phyloP scores from a whole-genome alignment of 2,797 vertebrate genomes.

The Psittacula echo region DNA sequence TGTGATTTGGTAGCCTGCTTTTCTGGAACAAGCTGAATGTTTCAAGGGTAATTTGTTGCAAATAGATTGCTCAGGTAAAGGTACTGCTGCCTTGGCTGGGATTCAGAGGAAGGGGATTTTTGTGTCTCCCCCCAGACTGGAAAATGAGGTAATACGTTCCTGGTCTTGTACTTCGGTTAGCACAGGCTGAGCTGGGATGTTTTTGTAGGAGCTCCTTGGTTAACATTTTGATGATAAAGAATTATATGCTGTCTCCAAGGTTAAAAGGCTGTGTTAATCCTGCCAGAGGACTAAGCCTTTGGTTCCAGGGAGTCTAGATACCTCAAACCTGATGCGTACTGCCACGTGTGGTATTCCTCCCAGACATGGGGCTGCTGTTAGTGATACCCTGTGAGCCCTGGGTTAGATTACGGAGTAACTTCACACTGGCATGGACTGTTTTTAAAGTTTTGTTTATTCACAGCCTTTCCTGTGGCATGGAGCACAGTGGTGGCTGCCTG shows the following conservation, averaged over 20 bases:
- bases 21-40: background rate
- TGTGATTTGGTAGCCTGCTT: background rate
- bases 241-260: background rate
- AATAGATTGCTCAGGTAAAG: slow-evolving; percentile 1
- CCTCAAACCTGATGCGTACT: background rate
- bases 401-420: background rate
- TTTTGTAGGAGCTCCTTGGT: background rate
- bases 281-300: slow-evolving; percentile 27
- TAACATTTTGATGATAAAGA: background rate
- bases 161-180: background rate
- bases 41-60: slow-evolving; percentile 1
- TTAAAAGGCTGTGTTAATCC: background rate
- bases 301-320: slow-evolving; percentile 60
- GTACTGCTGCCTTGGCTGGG: slow-evolving; percentile 2
- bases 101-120: background rate
- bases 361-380: rapidly evolving
- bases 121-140: background rate
- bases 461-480: background rate
- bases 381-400: background rate
- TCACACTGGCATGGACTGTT: background rate
- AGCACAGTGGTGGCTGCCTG: background rate
- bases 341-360: background rate
- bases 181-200: background rate
- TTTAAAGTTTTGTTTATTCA: background rate
- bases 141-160: slow-evolving; percentile 13